Percentiles rank a stretch among this genome's conserved stretches.
Conservation (phyloP, 2,797 vertebrate genomes). For the Calcarius lapponicus region DNA sequence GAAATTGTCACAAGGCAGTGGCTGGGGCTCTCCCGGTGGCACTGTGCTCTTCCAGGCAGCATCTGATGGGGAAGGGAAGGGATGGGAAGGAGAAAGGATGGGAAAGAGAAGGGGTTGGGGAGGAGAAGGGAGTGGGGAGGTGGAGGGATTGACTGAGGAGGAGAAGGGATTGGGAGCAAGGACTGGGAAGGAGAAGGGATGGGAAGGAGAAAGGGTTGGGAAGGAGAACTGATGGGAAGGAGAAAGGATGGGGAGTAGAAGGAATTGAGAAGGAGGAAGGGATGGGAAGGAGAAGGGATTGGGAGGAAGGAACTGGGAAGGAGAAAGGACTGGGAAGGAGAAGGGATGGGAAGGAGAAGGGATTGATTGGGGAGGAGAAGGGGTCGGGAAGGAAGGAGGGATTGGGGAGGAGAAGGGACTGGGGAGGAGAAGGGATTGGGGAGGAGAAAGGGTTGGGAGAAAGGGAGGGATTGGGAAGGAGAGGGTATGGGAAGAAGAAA, state of each 20-base stretch:
- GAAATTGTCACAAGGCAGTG: rapidly evolving
- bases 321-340: neutral
- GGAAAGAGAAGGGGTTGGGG: neutral
- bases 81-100: neutral
- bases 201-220: neutral
- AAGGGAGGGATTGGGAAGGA: too few species aligned
- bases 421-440: too few species aligned
- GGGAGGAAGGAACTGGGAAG: too few species aligned
- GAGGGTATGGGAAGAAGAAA: too few species aligned
- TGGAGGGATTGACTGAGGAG: rapidly evolving
- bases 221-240: too few species aligned
- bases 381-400: too few species aligned
- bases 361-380: too few species aligned
- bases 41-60: neutral
- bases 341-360: neutral
- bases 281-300: neutral
- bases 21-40: neutral
- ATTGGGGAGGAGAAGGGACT: neutral
- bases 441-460: too few species aligned
- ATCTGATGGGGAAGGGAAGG: neutral
- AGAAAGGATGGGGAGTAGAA: neutral
- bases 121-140: neutral
- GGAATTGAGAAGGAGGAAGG: neutral
- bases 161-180: neutral
- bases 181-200: neutral